A percentile compares a stretch with the other conserved stretches of the same genome.
These are phyloP conservation scores for Ditylenchus dipsaci DNA, from an alignment of 1,140 invertebrate species.

Conservation along the genomic window DNA sequence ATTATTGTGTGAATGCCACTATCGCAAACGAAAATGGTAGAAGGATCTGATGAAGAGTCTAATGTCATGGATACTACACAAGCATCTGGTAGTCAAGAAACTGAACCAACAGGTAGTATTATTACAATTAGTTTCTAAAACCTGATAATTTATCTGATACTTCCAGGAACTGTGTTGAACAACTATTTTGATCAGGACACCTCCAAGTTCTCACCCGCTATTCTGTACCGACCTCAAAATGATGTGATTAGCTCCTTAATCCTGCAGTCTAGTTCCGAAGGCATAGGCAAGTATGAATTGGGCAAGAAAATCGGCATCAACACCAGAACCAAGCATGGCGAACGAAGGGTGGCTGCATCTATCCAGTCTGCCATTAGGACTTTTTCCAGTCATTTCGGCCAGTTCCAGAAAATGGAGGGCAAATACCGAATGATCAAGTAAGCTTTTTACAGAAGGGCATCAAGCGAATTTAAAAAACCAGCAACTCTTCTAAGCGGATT, in stretches of 20 bases:
- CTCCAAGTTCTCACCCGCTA: conserved; percentile 16
- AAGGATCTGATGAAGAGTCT: too few relatives aligned
- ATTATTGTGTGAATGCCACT: too few relatives aligned
- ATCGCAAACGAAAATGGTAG: too few relatives aligned
- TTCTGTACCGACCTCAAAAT: conserved; percentile 35
- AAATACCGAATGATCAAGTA: conserved; percentile 48
- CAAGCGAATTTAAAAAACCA: background rate
- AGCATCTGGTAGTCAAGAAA: too few relatives aligned
- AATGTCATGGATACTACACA: too few relatives aligned
- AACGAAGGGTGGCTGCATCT: conserved; percentile 42
- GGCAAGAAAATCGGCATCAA: conserved; percentile 34
- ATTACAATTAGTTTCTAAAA: too few relatives aligned
- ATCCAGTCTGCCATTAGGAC: conserved; percentile 33
- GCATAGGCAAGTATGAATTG: conserved; percentile 42
- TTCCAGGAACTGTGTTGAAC: too few relatives aligned
- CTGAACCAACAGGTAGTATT: too few relatives aligned
- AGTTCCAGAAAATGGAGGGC: conserved; percentile 55
- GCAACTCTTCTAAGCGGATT: too few relatives aligned
- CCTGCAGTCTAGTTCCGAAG: conserved; percentile 31
- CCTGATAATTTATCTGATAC: too few relatives aligned
- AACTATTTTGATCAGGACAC: conserved; percentile 33
- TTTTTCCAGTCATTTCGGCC: conserved; percentile 47
- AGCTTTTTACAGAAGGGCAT: conserved; percentile 11
- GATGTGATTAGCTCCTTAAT: conserved; percentile 36
- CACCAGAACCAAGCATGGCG: conserved; percentile 40